Percentiles rank a stretch among this genome's conserved stretches.
Evolutionary conservation across 2,113 vertebrate species (phyloP).

Genomic region (Fulica atra): DNA sequence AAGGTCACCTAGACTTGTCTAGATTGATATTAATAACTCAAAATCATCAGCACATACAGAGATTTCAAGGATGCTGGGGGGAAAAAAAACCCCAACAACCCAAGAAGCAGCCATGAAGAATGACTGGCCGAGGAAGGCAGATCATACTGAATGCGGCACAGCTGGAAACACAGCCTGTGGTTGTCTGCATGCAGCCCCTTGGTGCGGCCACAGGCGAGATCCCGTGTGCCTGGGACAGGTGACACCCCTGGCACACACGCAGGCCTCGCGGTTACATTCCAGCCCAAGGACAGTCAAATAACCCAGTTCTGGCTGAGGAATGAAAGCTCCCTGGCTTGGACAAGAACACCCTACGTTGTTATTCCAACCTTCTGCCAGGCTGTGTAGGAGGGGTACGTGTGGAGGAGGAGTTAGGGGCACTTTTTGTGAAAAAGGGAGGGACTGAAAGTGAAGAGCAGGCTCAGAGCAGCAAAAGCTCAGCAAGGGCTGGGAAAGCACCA

Average conservation of each 20-base stretch:
- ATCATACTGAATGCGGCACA: not conserved
- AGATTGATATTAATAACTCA: constrained; percentile 39
- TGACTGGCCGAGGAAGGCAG: not conserved
- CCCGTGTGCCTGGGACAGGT: not conserved
- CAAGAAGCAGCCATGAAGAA: not conserved
- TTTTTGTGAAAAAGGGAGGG: not conserved
- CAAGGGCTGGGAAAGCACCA: not conserved
- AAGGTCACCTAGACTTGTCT: constrained; percentile 44
- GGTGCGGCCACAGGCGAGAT: not conserved
- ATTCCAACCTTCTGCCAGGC: not conserved
- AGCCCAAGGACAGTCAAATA: not conserved
- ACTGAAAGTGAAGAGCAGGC: not conserved
- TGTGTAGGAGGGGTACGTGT: not conserved
- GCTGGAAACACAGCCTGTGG: not conserved
- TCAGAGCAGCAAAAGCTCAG: fast-evolving
- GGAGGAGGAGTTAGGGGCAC: not conserved
- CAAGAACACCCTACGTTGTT: not conserved
- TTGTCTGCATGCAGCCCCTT: not conserved
- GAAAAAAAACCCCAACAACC: not conserved
- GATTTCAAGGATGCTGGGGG: not conserved
- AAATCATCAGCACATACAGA: constrained; percentile 16
- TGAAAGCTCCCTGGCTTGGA: not conserved
- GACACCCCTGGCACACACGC: not conserved
- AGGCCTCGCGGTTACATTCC: not conserved
- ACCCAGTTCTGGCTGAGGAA: not conserved